Evolutionary conservation across 2,888 invertebrate species (phyloP).

Genomic region (Chydorus sphaericus): DNA sequence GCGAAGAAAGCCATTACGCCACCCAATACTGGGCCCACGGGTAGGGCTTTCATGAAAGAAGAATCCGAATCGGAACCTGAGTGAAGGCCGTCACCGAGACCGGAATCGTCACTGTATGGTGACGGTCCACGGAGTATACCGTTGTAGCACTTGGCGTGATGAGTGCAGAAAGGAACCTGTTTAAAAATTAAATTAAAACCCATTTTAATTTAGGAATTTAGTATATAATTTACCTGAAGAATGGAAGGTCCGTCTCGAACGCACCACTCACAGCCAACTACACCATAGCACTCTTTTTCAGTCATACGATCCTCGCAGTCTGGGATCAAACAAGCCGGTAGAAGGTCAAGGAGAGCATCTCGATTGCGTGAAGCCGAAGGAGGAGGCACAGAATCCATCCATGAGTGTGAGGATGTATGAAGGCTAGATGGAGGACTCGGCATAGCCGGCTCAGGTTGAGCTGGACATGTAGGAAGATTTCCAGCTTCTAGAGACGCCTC

Average conservation of each 20-base stretch:
- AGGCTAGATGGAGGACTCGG: not conserved
- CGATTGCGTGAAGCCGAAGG: conserved; percentile 11
- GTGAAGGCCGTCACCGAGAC: not conserved
- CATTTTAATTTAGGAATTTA: too few species aligned
- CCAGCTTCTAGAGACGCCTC: conserved; percentile 17
- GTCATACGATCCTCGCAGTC: conserved; percentile 41
- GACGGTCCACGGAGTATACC: conserved; percentile 68
- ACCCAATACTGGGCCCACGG: conserved; percentile 74
- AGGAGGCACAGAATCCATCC: conserved; percentile 15
- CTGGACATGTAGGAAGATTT: conserved; percentile 16
- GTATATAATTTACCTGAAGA: conserved; percentile 30
- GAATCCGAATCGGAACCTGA: not conserved
- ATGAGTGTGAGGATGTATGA: not conserved
- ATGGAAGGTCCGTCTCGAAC: conserved; percentile 54
- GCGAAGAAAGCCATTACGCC: conserved; percentile 67
- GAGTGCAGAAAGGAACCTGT: conserved; percentile 56
- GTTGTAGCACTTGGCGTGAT: conserved; percentile 67
- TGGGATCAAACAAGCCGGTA: conserved; percentile 43
- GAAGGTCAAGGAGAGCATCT: conserved; percentile 4
- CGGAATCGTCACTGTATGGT: conserved; percentile 56
- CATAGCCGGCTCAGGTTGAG: conserved; percentile 7
- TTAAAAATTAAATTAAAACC: too few species aligned
- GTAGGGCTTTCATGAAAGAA: conserved; percentile 25
- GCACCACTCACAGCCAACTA: conserved; percentile 87
- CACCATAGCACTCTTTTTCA: conserved; percentile 37